Percentiles rank a stretch among this genome's conserved stretches.
These are phyloP conservation scores for Zootermopsis nevadensis DNA, from an alignment of 2,888 invertebrate genomes.

Conservation along the genomic window DNA sequence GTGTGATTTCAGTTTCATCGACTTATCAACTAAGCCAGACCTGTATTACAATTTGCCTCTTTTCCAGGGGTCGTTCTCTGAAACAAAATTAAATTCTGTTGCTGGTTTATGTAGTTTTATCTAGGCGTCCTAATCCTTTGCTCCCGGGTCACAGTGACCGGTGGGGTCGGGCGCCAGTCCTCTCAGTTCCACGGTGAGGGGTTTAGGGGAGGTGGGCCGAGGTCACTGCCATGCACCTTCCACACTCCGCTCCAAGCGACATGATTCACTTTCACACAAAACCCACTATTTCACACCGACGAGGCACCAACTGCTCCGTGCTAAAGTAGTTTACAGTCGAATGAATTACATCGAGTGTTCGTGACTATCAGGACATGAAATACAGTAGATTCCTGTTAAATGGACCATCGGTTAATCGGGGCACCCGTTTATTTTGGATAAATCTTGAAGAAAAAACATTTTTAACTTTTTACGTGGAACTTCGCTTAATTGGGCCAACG, in stretches of 20 bases:
- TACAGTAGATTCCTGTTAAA: too few relatives aligned
- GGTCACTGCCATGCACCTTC: conserved; percentile 9
- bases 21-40: conserved; percentile 12
- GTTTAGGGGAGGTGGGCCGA: too few relatives aligned
- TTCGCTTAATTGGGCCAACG: too few relatives aligned
- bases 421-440: too few relatives aligned
- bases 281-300: too few relatives aligned
- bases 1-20: neutral
- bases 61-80: conserved; percentile 39
- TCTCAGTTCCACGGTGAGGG: conserved; percentile 32
- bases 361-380: too few relatives aligned
- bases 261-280: neutral
- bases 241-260: neutral
- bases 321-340: too few relatives aligned
- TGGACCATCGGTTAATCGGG: too few relatives aligned
- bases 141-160: neutral
- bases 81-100: conserved; percentile 49
- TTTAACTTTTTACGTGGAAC: too few relatives aligned
- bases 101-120: conserved; percentile 49
- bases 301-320: too few relatives aligned
- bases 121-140: conserved; percentile 47
- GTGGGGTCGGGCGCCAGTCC: neutral
- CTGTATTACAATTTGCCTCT: conserved; percentile 30
- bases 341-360: too few relatives aligned
- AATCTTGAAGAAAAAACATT: too few relatives aligned